Conservation (phyloP, 1,140 invertebrate species). For the Parasteatoda tepidariorum region DNA sequence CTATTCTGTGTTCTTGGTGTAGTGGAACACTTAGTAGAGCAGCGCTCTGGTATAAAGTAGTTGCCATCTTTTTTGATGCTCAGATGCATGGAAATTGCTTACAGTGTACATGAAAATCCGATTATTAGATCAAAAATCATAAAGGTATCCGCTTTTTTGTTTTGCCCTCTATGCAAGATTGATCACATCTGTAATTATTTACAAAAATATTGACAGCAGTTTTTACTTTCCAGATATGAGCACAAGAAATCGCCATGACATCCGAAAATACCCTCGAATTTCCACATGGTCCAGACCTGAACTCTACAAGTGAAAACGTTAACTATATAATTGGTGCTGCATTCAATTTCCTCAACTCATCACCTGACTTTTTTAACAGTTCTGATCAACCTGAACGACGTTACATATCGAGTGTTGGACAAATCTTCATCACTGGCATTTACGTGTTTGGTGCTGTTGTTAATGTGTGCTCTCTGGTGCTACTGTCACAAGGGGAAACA, state of each 20-base stretch:
- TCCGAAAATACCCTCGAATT: background rate
- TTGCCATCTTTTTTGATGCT: too few relatives aligned
- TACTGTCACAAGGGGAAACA: slow-evolving; percentile 65
- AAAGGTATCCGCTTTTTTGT: too few relatives aligned
- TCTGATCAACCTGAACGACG: slow-evolving; percentile 1
- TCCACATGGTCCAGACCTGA: background rate
- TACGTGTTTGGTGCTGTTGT: slow-evolving; percentile 45
- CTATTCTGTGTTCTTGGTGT: too few relatives aligned
- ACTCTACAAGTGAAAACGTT: background rate
- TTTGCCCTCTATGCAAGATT: too few relatives aligned
- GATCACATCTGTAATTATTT: too few relatives aligned
- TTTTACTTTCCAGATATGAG: background rate
- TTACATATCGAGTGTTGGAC: slow-evolving; percentile 19
- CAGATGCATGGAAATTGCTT: too few relatives aligned
- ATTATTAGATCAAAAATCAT: too few relatives aligned
- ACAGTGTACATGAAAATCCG: too few relatives aligned
- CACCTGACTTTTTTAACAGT: background rate
- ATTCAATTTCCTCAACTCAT: background rate
- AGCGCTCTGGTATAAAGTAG: too few relatives aligned
- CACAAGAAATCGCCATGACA: background rate
- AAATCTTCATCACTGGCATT: slow-evolving; percentile 35
- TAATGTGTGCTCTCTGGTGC: slow-evolving; percentile 35
- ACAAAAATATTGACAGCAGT: too few relatives aligned
- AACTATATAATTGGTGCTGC: background rate
- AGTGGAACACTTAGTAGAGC: too few relatives aligned